Evolutionary conservation across 2,113 vertebrate species (phyloP).

Genomic region (Coregonus clupeaformis): DNA sequence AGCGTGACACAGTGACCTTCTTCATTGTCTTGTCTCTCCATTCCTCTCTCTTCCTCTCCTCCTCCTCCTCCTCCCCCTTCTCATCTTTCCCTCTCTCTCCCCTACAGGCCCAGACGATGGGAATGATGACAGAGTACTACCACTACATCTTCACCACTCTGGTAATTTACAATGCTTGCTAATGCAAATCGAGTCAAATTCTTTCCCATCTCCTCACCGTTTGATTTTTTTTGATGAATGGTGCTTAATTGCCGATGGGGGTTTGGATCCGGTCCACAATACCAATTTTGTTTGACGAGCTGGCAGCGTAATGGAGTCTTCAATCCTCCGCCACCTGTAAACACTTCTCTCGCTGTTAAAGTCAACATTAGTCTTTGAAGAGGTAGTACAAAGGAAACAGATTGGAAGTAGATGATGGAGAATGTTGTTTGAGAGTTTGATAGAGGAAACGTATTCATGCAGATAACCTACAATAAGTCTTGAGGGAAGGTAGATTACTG

Average conservation of each 20-base stretch:
- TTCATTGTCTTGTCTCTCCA: conserved; percentile 28
- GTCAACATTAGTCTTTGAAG: conserved; percentile 57
- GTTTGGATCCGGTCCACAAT: conserved; percentile 64
- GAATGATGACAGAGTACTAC: conserved; percentile 99
- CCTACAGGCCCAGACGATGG: conserved; percentile 97
- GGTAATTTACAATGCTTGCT: conserved; percentile 83
- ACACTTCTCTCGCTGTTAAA: conserved; percentile 49
- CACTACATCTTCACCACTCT: conserved; percentile 99
- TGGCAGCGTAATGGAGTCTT: conserved; percentile 63
- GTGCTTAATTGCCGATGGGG: conserved; percentile 67
- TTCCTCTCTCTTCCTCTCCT: conserved; percentile 17
- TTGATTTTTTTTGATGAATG: conserved; percentile 69
- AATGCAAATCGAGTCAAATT: conserved; percentile 66
- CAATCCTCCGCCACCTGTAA: conserved; percentile 48
- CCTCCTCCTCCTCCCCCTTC: conserved; percentile 24
- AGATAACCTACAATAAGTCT: conserved; percentile 18
- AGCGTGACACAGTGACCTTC: conserved; percentile 37
- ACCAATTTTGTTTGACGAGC: conserved; percentile 72
- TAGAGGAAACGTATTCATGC: background rate
- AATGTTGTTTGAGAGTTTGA: conserved; percentile 29
- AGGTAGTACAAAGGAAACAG: conserved; percentile 32
- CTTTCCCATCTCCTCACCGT: conserved; percentile 54
- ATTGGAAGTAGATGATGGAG: conserved; percentile 35
- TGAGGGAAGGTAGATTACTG: conserved; percentile 12
- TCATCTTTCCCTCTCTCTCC: background rate